Evolutionary conservation across 2,113 vertebrate species (phyloP).

Genomic region (Hiodon alosoides): DNA sequence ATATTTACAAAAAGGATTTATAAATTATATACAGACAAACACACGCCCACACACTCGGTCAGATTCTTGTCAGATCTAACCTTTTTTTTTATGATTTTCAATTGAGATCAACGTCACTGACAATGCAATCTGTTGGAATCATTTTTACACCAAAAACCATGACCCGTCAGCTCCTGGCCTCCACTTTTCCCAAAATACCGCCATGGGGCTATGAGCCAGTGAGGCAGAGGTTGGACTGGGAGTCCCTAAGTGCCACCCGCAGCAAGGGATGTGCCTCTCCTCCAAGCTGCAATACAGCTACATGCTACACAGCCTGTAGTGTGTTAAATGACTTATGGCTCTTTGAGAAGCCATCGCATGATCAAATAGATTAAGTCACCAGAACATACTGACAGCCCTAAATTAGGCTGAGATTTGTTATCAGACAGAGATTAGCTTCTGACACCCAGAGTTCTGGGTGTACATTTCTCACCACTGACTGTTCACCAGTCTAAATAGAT

Average conservation of each 20-base stretch:
- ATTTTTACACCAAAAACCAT: background rate
- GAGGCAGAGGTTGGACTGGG: no score
- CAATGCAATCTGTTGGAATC: background rate
- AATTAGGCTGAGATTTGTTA: conserved; percentile 27
- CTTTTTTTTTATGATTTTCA: no score
- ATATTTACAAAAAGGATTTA: conserved; percentile 21
- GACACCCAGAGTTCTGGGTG: no score
- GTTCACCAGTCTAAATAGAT: no score
- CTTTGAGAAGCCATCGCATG: conserved; percentile 11
- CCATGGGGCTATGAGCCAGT: no score
- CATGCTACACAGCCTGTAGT: no score
- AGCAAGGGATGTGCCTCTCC: no score
- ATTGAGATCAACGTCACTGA: no score
- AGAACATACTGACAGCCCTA: conserved; percentile 28
- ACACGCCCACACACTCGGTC: background rate
- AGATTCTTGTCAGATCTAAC: background rate
- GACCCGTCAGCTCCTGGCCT: background rate
- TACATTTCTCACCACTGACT: no score
- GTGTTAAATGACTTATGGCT: background rate
- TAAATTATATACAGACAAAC: conserved; percentile 4
- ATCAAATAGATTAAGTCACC: conserved; percentile 31
- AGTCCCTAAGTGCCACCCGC: no score
- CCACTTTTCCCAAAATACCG: no score
- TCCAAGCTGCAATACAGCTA: no score
- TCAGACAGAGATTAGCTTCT: conserved; percentile 26